Base-by-base conservation (phyloP, 1,140 invertebrate species). In the Colletes gigas region DNA sequence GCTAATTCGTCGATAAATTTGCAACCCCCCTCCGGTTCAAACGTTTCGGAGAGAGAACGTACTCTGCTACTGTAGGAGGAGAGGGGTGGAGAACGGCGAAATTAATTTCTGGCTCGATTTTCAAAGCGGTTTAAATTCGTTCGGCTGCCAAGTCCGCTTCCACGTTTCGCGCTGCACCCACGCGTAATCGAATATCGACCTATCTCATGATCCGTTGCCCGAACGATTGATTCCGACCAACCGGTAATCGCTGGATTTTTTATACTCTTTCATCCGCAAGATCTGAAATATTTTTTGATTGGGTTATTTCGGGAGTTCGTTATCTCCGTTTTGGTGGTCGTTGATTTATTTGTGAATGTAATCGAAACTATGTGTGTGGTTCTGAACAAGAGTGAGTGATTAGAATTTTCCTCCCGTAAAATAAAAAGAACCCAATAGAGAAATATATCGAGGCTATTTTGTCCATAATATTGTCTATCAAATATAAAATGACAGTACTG, bases 1-100 rank as follows among this genome's bases (percentile, higher is more conserved):
- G 74, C 83, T 89, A 88, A 90, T 88, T 89, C 83, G 67, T 55
- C 88, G 84, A 90, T 89, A 89, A 89, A 90, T 90, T 88, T 82
- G 47, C 78, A 69, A 10, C 39, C 70, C 62, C 30, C 30, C 30
- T 30, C 21, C 52, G 68, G 73, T 55, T 60, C 12, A 57, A 52
- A 9, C 50, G 50, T 12, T 50, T 50, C 52, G 17, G 21, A 14
- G 41, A 19, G 12, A 21, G 44, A 5, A 5, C 15, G n/a, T 19
- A 15, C n/a, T 41, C 10, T 10, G 10, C 50, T 12, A 9, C 44
- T 9, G 44, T 44, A n/a, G 50, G 68, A 50, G 69, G 15, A 39
- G 44, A 73, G 62, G 75, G 62, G 47, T 8, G 1, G 19, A 1
- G 73, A 47, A 52, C 63, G 17, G 21, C 4, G 78, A 67, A 80